Evolutionary conservation across 2,113 vertebrate genomes (phyloP).

Genomic region (Lepidothrix coronata): DNA sequence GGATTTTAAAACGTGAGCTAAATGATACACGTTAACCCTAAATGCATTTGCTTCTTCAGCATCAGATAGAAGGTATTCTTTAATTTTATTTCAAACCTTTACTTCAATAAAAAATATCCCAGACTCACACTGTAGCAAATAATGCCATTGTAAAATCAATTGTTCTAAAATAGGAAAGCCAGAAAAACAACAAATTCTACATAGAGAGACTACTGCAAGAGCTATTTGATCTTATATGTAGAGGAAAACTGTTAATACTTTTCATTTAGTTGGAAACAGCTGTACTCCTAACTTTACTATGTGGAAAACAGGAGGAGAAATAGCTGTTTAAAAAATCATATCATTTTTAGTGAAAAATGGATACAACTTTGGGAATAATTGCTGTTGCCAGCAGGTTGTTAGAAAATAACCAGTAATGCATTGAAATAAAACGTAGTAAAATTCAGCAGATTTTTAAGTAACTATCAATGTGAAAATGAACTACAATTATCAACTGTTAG

Average conservation of each 20-base stretch:
- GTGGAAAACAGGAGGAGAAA: not conserved
- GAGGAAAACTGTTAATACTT: slow-evolving; percentile 2
- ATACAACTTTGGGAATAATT: not conserved
- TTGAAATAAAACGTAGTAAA: not conserved
- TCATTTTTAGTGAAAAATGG: not conserved
- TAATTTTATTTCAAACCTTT: not conserved
- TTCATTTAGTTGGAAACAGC: slow-evolving; percentile 3
- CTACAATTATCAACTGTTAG: not conserved
- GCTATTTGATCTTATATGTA: not conserved
- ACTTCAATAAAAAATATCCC: not conserved
- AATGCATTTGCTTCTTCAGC: not conserved
- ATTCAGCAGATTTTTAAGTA: not conserved
- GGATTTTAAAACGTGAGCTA: not conserved
- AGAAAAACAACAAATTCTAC: not conserved
- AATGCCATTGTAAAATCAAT: not conserved
- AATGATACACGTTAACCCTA: not conserved
- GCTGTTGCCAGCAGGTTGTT: not conserved
- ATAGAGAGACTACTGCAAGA: not conserved
- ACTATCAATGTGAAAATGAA: not conserved
- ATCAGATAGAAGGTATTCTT: not conserved
- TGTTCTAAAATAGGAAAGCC: not conserved
- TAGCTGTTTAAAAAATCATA: not conserved
- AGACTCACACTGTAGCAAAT: not conserved
- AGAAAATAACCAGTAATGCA: not conserved
- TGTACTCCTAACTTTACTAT: slow-evolving; percentile 9